Base-by-base conservation (phyloP, 2,797 vertebrate genomes). In the Micromesistius poutassou region DNA sequence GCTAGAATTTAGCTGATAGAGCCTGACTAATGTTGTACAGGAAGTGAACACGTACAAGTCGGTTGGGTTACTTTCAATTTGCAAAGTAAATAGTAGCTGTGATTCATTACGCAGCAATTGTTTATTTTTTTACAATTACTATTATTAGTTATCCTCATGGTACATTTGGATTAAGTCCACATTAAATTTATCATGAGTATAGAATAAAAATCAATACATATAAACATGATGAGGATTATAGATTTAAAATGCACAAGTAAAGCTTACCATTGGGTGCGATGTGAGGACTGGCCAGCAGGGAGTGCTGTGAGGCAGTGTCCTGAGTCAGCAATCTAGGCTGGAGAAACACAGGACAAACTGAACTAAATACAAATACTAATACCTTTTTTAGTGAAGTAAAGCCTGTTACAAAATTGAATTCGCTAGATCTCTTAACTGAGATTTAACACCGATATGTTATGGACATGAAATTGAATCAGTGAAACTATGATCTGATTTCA, bases 251-350 rank as follows among this genome's bases (percentile, higher is more conserved):
- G 6, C 55, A 62, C n/a, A 6, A n/a, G 7, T 62, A 9, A 4
- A 62, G 86, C 30, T 88, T 30, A 40, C 74, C 22, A 40, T 79
- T 33, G 7, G 30, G 73, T 74, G 81, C 13, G 78, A 22, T 83
- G 76, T 74, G 74, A 40, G 70, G 35, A 82, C 77, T 85, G 76
- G 72, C 46, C 88, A 85, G 83, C 77, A 85, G 85, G 76, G 87
- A 81, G 50, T 78, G 84, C 80, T 93, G 89, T 50, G 92, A 91
- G 33, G 74, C 86, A 30, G 73, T 84, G 14, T 89, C 84, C 74
- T 91, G 91, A 55, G 85, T 81, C 74, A 89, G 80, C 46, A 84
- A 74, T 74, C 75, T 79, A 16, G 90, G 74, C 95, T 95, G 74
- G 35, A 80, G 86, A 83, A 7, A 38, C 75, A 83, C 28, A 31